Percentiles rank a stretch among this genome's conserved stretches.
phyloP scores from a whole-genome alignment of 2,797 vertebrate genomes.

The Sebastiscus albofasciatus region DNA sequence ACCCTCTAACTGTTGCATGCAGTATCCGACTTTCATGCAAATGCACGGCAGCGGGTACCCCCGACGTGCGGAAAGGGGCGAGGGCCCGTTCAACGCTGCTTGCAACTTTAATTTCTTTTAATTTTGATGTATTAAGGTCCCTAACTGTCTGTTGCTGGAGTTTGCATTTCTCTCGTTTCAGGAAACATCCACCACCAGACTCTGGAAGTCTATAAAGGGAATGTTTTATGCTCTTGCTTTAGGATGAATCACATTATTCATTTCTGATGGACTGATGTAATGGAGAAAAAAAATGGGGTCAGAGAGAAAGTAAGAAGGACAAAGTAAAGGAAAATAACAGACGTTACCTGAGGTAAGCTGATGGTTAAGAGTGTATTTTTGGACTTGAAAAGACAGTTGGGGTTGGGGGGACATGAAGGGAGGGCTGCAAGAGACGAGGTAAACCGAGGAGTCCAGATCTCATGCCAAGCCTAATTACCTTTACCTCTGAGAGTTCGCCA shows the following conservation, averaged over 20 bases:
- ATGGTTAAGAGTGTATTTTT: conserved; percentile 47
- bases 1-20: no score
- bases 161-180: not conserved
- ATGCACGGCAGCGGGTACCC: no score
- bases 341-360: conserved; percentile 29
- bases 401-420: conserved; percentile 34
- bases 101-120: not conserved
- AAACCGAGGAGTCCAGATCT: conserved; percentile 58
- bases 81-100: no score
- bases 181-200: not conserved
- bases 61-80: no score
- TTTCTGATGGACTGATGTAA: not conserved
- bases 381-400: conserved; percentile 51
- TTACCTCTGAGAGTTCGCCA: conserved; percentile 50
- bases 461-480: conserved; percentile 78
- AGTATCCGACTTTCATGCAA: no score
- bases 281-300: not conserved
- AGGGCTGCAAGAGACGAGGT: conserved; percentile 28
- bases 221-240: not conserved
- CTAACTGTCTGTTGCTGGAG: no score
- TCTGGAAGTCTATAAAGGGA: not conserved
- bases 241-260: not conserved
- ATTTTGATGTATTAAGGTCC: not conserved
- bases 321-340: conserved; percentile 18
- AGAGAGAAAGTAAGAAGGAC: conserved; percentile 18